These are phyloP conservation scores for Nerophis ophidion DNA, from an alignment of 2,113 vertebrate species.

Conservation along the genomic window DNA sequence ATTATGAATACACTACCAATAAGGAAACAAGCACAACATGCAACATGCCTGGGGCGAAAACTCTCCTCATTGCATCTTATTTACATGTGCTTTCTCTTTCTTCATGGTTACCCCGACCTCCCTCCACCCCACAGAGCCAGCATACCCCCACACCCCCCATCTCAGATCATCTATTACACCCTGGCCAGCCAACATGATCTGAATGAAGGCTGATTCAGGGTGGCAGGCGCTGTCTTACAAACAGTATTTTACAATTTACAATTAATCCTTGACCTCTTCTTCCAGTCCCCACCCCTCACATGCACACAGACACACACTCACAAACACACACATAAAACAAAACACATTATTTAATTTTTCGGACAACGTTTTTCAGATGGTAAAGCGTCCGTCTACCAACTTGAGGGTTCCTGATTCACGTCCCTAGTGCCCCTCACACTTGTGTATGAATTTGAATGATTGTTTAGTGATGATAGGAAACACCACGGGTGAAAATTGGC, in stretches of 20 bases:
- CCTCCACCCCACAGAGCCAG: constrained; percentile 2
- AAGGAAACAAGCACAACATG: constrained; percentile 57
- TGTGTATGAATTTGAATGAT: no score
- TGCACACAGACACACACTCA: neutral
- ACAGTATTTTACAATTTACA: constrained; percentile 66
- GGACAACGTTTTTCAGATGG: no score
- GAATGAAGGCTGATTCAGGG: constrained; percentile 62
- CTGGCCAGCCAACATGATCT: constrained; percentile 46
- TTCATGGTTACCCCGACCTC: constrained; percentile 48
- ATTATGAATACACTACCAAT: constrained; percentile 66
- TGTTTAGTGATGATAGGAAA: no score
- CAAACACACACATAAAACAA: neutral
- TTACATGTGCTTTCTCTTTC: constrained; percentile 42
- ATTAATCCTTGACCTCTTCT: constrained; percentile 42
- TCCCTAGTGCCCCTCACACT: no score
- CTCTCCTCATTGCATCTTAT: constrained; percentile 53
- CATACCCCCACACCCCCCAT: constrained; percentile 7
- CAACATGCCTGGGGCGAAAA: constrained; percentile 55
- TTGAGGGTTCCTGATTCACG: no score
- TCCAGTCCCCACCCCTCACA: constrained; percentile 3
- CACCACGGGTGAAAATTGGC: no score
- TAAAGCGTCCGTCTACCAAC: no score
- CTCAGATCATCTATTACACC: neutral
- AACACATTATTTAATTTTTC: no score
- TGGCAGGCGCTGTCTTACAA: constrained; percentile 65